These are phyloP conservation scores for Anarrhichthys ocellatus DNA, from an alignment of 2,113 vertebrate genomes.

Conservation along the genomic window DNA sequence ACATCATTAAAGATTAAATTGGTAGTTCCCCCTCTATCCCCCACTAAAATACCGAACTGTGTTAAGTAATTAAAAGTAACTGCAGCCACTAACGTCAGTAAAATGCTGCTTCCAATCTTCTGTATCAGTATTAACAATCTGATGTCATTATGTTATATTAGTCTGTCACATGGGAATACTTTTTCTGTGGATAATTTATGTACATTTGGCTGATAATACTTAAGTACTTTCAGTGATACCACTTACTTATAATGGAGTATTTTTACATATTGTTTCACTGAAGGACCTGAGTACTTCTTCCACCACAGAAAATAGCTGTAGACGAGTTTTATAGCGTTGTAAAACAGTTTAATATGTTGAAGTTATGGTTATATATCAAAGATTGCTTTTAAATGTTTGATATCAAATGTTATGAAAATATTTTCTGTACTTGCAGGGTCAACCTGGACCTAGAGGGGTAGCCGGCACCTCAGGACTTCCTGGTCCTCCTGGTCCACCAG, in stretches of 20 bases:
- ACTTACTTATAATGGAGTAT: not conserved
- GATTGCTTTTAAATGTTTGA: not conserved
- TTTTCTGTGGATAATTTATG: not conserved
- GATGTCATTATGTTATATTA: not conserved
- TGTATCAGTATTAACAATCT: not conserved
- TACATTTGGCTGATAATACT: not conserved
- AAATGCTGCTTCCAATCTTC: not conserved
- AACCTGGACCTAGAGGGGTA: constrained; percentile 77
- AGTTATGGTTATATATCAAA: too few species aligned
- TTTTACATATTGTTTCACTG: too few species aligned
- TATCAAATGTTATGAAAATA: constrained; percentile 7
- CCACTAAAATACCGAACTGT: not conserved
- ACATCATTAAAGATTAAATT: not conserved
- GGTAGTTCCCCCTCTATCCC: too few species aligned
- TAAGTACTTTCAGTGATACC: not conserved
- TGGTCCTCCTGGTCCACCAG: constrained; percentile 81
- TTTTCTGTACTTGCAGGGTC: constrained; percentile 69
- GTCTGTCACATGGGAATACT: not conserved
- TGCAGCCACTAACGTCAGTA: not conserved
- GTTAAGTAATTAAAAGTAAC: not conserved
- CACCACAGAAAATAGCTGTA: not conserved
- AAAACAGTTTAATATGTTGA: not conserved
- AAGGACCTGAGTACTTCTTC: not conserved
- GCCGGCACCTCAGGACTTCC: constrained; percentile 70
- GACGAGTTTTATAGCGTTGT: not conserved